Base-by-base conservation (phyloP, 2,797 vertebrate species). In the Hypotaenidia philippensis region DNA sequence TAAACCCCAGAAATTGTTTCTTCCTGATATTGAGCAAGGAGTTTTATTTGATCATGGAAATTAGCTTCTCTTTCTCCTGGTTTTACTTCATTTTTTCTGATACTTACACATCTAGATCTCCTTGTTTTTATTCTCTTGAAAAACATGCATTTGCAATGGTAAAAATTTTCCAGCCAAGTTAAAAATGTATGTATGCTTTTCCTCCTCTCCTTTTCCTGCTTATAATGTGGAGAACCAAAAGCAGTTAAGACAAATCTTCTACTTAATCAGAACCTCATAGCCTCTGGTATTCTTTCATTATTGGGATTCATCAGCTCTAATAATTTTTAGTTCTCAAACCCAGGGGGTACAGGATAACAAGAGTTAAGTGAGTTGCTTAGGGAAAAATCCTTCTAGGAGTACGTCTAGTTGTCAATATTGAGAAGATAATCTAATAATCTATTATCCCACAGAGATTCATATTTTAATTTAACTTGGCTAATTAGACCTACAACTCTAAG, bases 341-440 rank as follows among this genome's bases (percentile, higher is more conserved):
- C 81, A 75, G 72, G 94, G 96, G 96, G 94, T 94, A 86, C 31
- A 90, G 76, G 45, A 88, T 94, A 96, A 97, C 93, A 97, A 94
- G 93, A 96, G 83, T 92, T 93, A 96, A 96, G 89, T 91, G 88
- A 96, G 86, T 87, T 93, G 85, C 90, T 94, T 71, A 93, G 84
- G 87, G 87, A 94, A 95, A 96, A 97, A 65, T 93, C 83, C 90
- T 97, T 97, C 95, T 75, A 91, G 78, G 65, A 96, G 66, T 75
- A 92, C 80, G 94, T 91, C 94, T 96, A 93, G 96, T 96, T 97
- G 96, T 97, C 97, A 98, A 97, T 97, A 97, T 95, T 97, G 94
- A 96, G 96, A 97, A 97, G 97, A 97, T 98, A 98, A 98, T 97
- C 96, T 97, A 97, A 97, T 96, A 97, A 96, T 96, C 96, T 96